Base-by-base conservation (phyloP, 2,113 vertebrate genomes). In the Sturnus vulgaris region DNA sequence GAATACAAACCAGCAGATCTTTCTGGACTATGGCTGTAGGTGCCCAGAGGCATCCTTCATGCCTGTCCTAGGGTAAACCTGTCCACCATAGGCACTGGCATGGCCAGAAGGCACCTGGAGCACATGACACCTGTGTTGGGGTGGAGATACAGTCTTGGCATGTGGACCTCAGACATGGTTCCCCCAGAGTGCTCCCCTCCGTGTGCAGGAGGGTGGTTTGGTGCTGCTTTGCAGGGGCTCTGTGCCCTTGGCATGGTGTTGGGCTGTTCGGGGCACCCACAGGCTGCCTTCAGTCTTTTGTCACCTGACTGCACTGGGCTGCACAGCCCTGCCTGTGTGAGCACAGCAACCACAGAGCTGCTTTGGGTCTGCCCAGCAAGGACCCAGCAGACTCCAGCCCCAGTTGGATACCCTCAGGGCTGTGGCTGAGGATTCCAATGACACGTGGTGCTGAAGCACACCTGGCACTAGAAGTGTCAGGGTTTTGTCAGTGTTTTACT, bases 181-280 rank as follows among this genome's bases (percentile, higher is more conserved):
- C 1, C 2, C 40, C 49, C 11, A 6, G 49, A 24, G 1, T 5
- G 1, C 27, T 69, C 19, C 65, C 21, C 63, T 30, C 15, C 39
- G 1, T 1, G 20, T 15, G 3, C 44, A 24, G 31, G 50, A 53
- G 4, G 40, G 30, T 44, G 55, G 5, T 73, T 72, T 73, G 55
- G 1, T 50, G 55, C 21, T 49, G 24, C 12, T 12, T 11, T 17
- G 1, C 2, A 0, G 31, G 35, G 60, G 10, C 64, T 68, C 15
- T 8, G 31, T 28, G 49, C 31, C 55, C 7, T 30, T 0, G 0
- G 39, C 1, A 0, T 7, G 4, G 39, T 0, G 0, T 37, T 53
- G 19, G 52, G 69, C 39, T 46, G 55, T 24, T 53, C 49, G 59
- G 53, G 77, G n/a, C 4, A 1, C 59, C 22, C 55, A n/a, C 39